Evolutionary conservation across 2,113 vertebrate genomes (phyloP), one percentile per base, ranked within the genome.

Genomic region (Oncorhynchus mykiss): DNA sequence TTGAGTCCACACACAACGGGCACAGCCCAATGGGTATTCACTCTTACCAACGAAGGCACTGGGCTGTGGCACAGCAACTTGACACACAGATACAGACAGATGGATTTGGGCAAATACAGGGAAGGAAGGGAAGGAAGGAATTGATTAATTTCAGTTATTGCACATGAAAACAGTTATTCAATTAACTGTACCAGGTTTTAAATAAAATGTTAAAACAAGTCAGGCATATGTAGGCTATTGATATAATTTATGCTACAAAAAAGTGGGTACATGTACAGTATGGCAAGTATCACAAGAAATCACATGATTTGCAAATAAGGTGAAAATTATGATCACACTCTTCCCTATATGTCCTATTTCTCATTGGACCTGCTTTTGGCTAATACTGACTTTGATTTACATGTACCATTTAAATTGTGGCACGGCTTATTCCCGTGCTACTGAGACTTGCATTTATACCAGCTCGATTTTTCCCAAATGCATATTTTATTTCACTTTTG

Each of bases 371-470:
- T 77, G 54, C 29, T 66, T 76, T 79, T 39, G 49, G 76, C 67
- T 72, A 67, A 87, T 75, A 70, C 76, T 64, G 60, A 60, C 31
- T 65, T 27, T 79, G 80, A 79, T 86, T 82, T 64, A 84, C 84
- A 84, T 51, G 70, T 62, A 22, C 68, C 45, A 12, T 78, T 65
- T 73, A 67, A 71, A 71, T 77, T 70, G 70, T 34, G 24, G 25
- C 27, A 27, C 54, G 9, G 72, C 72, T 48, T 48, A 73, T 57
- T 14, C 60, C 70, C 25, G 57, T 67, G 20, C 74, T 54, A 77
- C 59, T 68, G 77, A 82, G 67, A 76, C 48, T 62, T 64, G 6
- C 49, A 77, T 59, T 76, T 57, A 85, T 68, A 70, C n/a, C 45
- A 29, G 62, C 49, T 81, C 34, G 65, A 78, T 82, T 77, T 78